Evolutionary conservation across 2,113 vertebrate species (phyloP).

Genomic region (Montifringilla adamsi): DNA sequence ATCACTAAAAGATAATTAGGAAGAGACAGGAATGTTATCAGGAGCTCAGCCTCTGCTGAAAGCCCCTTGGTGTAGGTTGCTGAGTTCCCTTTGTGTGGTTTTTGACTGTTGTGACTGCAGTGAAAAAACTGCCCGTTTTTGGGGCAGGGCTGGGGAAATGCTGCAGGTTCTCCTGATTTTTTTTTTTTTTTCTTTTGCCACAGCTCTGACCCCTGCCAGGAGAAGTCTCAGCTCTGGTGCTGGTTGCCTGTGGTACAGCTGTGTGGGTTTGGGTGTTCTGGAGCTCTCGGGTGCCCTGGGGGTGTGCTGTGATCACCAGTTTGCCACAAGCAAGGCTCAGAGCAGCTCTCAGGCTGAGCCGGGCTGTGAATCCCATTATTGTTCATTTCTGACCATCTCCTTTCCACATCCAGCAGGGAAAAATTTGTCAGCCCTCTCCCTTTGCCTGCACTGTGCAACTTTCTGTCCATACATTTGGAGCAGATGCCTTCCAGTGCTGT

Average conservation of each 20-base stretch:
- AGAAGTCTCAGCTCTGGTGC: not conserved
- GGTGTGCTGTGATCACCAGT: not conserved
- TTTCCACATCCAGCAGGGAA: not conserved
- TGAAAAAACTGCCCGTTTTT: accelerated
- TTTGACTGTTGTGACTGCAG: accelerated
- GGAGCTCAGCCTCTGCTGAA: not conserved
- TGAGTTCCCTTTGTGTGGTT: not conserved
- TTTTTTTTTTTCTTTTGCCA: not conserved
- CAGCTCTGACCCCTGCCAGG: not conserved
- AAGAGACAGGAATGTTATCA: not conserved
- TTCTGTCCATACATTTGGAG: not conserved
- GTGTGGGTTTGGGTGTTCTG: not conserved
- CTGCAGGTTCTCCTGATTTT: not conserved
- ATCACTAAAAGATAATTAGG: not conserved
- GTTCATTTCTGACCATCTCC: not conserved
- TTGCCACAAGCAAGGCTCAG: not conserved
- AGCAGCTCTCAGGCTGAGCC: not conserved
- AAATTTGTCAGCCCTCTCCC: not conserved
- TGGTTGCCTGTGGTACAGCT: accelerated
- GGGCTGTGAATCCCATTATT: accelerated
- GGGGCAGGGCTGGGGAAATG: not conserved
- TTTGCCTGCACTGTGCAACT: not conserved
- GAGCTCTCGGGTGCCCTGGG: not conserved
- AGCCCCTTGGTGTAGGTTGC: not conserved
- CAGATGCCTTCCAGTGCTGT: not conserved